These are phyloP conservation scores for Epinotia nisella DNA, from an alignment of 2,888 invertebrate genomes.

Conservation along the genomic window DNA sequence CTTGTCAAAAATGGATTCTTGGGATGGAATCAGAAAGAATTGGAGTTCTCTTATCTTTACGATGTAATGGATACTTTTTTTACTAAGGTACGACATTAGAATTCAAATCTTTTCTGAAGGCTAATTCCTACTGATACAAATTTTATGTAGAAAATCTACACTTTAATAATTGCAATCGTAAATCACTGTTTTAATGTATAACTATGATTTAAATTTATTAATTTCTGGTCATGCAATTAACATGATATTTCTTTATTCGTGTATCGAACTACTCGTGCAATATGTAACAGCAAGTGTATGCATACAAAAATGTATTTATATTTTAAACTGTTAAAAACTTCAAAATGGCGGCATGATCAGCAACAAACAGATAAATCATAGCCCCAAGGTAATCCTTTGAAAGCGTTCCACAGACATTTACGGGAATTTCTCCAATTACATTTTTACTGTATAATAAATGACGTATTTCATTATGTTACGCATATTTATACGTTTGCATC, in stretches of 20 bases:
- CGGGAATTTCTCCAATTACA: conserved; percentile 53
- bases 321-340: background rate
- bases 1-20: conserved; percentile 14
- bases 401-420: conserved; percentile 35
- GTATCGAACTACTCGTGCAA: background rate
- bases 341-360: background rate
- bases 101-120: background rate
- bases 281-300: background rate
- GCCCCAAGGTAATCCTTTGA: conserved; percentile 32
- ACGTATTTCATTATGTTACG: conserved; percentile 68
- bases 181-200: background rate
- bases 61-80: conserved; percentile 22
- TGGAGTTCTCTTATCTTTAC: conserved; percentile 31
- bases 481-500: conserved; percentile 75
- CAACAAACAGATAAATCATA: conserved; percentile 30
- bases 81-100: background rate
- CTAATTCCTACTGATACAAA: background rate
- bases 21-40: conserved; percentile 5
- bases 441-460: conserved; percentile 67
- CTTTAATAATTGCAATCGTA: background rate
- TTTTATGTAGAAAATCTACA: background rate
- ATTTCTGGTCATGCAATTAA: background rate
- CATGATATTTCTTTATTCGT: background rate
- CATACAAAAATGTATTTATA: background rate
- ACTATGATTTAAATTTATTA: no score